Percentiles rank a stretch among this genome's conserved stretches.
Conservation (phyloP, 2,797 vertebrate genomes). For the Sebastes dallii region DNA sequence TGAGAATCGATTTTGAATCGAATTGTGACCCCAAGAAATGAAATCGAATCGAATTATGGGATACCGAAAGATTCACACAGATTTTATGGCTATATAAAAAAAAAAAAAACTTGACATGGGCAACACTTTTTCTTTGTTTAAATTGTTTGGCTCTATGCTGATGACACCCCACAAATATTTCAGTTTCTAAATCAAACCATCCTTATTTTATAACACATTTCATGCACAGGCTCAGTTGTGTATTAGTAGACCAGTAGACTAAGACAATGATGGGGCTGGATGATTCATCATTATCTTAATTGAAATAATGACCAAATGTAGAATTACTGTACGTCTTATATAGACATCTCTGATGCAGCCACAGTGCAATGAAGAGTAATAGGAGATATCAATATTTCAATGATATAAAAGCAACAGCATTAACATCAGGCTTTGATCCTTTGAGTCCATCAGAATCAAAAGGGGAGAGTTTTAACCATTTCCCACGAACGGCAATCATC, state of each 20-base stretch:
- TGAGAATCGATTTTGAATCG: too few species aligned
- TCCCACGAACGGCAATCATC: constrained; percentile 1
- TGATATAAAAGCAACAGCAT: constrained; percentile 11
- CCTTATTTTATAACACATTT: not conserved
- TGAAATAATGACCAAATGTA: not conserved
- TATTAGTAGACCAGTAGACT: not conserved
- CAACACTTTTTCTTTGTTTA: not conserved
- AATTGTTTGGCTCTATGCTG: not conserved
- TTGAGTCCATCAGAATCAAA: constrained; percentile 7
- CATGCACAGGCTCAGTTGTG: not conserved
- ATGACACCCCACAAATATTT: not conserved
- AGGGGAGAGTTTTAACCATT: not conserved
- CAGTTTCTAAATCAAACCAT: not conserved
- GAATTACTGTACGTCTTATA: not conserved
- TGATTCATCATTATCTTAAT: not conserved
- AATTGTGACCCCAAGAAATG: too few species aligned
- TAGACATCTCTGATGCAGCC: not conserved
- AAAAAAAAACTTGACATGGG: not conserved
- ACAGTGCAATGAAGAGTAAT: not conserved
- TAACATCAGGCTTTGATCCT: constrained; percentile 29
- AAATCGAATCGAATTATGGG: too few species aligned
- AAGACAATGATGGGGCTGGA: not conserved
- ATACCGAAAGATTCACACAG: too few species aligned
- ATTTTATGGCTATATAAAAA: not conserved
- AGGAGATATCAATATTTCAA: not conserved